These are phyloP conservation scores for Catostomus latipinnis DNA, from an alignment of 2,797 vertebrate species.

Conservation along the genomic window DNA sequence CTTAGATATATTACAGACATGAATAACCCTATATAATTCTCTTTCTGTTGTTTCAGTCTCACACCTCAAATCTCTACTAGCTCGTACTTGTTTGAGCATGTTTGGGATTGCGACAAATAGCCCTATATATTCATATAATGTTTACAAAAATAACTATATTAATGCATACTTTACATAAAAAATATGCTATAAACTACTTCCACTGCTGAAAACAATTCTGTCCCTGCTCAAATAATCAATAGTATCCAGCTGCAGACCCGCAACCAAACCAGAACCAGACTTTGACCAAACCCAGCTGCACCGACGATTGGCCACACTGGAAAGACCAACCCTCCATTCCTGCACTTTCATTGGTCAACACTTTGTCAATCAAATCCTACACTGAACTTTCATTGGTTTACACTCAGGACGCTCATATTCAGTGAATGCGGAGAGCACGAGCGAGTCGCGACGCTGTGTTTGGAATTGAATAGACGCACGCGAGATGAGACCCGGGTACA, in stretches of 20 bases:
- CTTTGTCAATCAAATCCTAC: slow-evolving; percentile 5
- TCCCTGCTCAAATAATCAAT: not conserved
- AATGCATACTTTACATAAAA: too few relatives aligned
- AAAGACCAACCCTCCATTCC: not conserved
- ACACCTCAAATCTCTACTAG: too few relatives aligned
- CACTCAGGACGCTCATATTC: not conserved
- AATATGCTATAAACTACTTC: not conserved
- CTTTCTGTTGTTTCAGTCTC: too few relatives aligned
- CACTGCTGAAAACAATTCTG: not conserved
- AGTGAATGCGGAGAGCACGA: slow-evolving; percentile 27
- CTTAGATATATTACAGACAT: too few relatives aligned
- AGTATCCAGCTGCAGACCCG: too few relatives aligned
- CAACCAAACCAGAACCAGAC: not conserved
- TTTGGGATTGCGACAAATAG: too few relatives aligned
- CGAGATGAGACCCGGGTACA: slow-evolving; percentile 20
- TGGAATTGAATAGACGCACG: not conserved
- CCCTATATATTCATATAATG: too few relatives aligned
- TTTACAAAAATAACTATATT: too few relatives aligned
- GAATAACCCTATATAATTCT: too few relatives aligned
- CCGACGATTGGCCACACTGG: not conserved
- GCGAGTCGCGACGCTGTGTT: slow-evolving; percentile 2
- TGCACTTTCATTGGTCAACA: slow-evolving; percentile 5
- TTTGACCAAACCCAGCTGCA: not conserved
- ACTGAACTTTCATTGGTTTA: not conserved
- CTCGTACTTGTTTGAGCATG: too few relatives aligned